phyloP scores from a whole-genome alignment of 2,113 vertebrate species.

The Python bivittatus region DNA sequence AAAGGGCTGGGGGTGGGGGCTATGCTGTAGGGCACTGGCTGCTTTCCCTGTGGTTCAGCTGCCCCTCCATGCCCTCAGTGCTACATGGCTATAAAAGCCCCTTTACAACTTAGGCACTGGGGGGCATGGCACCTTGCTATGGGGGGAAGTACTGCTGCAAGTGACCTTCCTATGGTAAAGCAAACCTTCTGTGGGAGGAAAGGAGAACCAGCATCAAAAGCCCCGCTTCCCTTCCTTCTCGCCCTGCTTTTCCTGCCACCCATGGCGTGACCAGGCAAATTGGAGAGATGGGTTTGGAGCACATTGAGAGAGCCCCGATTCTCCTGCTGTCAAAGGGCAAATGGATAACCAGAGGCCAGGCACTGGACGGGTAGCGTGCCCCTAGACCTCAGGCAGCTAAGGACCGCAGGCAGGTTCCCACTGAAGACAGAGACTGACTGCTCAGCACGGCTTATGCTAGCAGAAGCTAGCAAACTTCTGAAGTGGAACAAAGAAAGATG shows the following conservation, averaged over 20 bases:
- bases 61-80: neutral
- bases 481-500: neutral
- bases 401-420: neutral
- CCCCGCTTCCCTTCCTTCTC: neutral
- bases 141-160: neutral
- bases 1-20: neutral
- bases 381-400: neutral
- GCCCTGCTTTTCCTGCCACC: neutral
- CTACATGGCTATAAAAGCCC: neutral
- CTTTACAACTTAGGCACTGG: neutral
- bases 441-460: neutral
- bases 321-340: neutral
- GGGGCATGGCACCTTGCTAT: neutral
- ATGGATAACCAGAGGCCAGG: neutral
- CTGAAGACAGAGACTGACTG: neutral
- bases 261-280: neutral
- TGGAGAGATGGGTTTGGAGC: neutral
- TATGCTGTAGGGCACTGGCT: neutral
- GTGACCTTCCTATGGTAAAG: neutral
- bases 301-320: neutral
- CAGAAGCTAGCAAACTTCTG: neutral
- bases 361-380: neutral
- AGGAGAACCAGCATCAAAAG: neutral
- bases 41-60: neutral
- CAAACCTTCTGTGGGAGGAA: neutral